Base-by-base conservation (phyloP, 2,113 vertebrate species). In the Prionailurus viverrinus region DNA sequence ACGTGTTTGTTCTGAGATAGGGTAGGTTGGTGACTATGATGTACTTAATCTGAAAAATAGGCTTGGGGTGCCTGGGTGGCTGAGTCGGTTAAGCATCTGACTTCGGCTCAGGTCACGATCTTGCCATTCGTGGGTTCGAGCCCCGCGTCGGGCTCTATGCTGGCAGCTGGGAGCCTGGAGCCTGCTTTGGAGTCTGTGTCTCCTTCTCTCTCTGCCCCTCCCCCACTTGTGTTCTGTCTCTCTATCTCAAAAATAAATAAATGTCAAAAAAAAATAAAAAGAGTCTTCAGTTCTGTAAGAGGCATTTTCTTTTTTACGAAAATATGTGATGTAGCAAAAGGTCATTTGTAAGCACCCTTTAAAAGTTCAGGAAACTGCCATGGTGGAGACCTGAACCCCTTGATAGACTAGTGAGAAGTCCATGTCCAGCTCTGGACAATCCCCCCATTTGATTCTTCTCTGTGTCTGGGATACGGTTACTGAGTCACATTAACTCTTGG, bases 341-440 rank as follows among this genome's bases (percentile, higher is more conserved):
- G 21, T 65, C 2, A 0, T 29, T 84, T 19, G 7, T 66, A 15
- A 45, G n/a, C 23, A 25, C 45, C 5, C 39, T 53, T 29, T 29
- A 73, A 68, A 36, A 45, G 53, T 48, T 58, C 29, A 58, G 53
- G 45, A 29, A 4, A 3, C 31, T 68, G 39, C 18, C 7, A 0
- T 0, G 31, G 76, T 12, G 8, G 19, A 48, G 61, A 33, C n/a
- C 16, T 73, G 69, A 27, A 31, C 12, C 3, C 29, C n/a, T 13
- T 33, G n/a, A 19, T 5, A 14, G 1, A 1, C 31, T 9, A 0
- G 15, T 19, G 15, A 6, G 13, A 61, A 61, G 58, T 61, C 23
- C 58, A 23, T 61, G 27, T 21, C 18, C 5, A 51, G 2, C 21
- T 1, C 6, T 27, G 31, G 19, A 27, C 14, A 25, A 3, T 25